Base-by-base conservation (phyloP, 2,797 vertebrate species). In the Coranthus polyacanthus region DNA sequence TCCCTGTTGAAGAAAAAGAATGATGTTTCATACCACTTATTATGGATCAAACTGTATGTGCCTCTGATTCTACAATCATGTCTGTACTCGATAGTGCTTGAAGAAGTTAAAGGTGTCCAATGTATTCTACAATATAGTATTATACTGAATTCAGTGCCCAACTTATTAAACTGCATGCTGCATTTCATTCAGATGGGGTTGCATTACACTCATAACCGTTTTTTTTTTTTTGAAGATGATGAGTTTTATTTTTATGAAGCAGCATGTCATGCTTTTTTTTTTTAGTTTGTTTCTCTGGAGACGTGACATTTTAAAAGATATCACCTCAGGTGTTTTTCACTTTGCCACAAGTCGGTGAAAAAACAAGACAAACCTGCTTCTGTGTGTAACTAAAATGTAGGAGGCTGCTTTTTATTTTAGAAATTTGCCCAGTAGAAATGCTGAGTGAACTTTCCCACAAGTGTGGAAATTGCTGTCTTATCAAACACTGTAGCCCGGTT, bases 61-160 rank as follows among this genome's bases (percentile, higher is more conserved):
- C 89, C 92, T 94, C 89, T 79, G 75, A 90, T 85, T 84, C 68
- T 79, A 72, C 80, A 90, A 85, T 68, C 76, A 79, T 83, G 86
- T 88, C 84, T 89, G 78, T 91, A 85, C 76, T 83, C 55, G 38
- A 65, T 83, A 69, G 72, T 59, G 87, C 84, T 90, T 85, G 78
- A 87, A 76, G 73, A 79, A 66, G 71, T 72, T 47, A 51, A 78
- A 70, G 56, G 62, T 71, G 66, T 84, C 74, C 68, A 65, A 57
- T 79, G 62, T 86, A 87, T 88, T 89, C 73, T 74, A 59, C 73
- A 76, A 68, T 64, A 73, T 72, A 83, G 66, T 79, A 82, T 83
- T 77, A 65, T 73, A 79, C 55, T 29, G 24, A 78, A 72, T 83
- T 85, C 59, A 79, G 58, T 83, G 57, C 76, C 84, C 78, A 76